phyloP scores from a whole-genome alignment of 2,113 vertebrate species.

The Montifringilla adamsi region DNA sequence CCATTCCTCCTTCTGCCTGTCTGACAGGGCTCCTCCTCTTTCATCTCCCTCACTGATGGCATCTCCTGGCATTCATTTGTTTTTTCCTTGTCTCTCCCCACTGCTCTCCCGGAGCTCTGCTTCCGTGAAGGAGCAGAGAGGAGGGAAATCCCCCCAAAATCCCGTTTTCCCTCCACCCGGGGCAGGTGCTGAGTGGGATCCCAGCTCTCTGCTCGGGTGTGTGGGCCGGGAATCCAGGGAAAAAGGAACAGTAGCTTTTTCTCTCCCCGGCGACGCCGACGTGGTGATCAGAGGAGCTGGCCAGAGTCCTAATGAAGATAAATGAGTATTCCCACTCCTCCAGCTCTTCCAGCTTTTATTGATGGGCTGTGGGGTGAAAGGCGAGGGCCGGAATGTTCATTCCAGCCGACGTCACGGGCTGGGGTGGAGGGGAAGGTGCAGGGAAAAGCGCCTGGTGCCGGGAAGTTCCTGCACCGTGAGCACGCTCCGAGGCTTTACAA shows the following conservation, averaged over 20 bases:
- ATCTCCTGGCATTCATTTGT: background rate
- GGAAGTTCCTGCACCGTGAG: background rate
- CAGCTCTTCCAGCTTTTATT: constrained; percentile 64
- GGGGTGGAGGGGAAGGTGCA: constrained; percentile 55
- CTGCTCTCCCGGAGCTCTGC: background rate
- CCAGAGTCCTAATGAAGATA: constrained; percentile 75
- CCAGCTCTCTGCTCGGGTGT: background rate
- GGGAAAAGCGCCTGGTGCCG: constrained; percentile 43
- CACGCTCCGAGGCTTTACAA: constrained; percentile 13
- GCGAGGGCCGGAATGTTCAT: constrained; percentile 68
- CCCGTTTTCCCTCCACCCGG: fast-evolving
- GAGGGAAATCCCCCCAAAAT: background rate
- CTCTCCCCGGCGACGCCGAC: constrained; percentile 12
- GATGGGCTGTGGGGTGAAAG: constrained; percentile 72
- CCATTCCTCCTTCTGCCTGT: background rate
- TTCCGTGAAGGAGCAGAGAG: background rate
- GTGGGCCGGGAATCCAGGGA: background rate
- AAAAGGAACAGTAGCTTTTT: constrained; percentile 49
- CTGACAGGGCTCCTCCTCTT: background rate
- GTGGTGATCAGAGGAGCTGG: constrained; percentile 65
- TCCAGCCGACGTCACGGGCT: constrained; percentile 41
- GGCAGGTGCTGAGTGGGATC: background rate
- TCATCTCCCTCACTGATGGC: background rate
- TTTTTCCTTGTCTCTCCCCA: background rate
- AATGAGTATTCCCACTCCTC: constrained; percentile 57